Base-by-base conservation (phyloP, 1,140 invertebrate species). In the Macrotrachela quadricornifera region DNA sequence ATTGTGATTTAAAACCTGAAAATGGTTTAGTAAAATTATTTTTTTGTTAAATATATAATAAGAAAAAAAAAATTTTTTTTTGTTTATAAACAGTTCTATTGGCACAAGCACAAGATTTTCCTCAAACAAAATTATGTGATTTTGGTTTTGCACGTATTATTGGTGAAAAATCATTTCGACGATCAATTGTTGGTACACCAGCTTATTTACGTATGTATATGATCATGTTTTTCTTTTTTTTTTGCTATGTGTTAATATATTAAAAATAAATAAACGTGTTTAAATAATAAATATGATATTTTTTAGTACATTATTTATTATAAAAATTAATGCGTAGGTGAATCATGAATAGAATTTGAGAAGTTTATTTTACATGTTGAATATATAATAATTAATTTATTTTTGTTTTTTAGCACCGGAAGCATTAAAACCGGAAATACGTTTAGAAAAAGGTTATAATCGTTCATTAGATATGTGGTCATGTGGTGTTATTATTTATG, bases 391-490 rank as follows among this genome's bases (percentile, higher is more conserved):
- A n/a, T n/a, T n/a, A 16, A 30, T 16, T 64, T 70, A 71, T 57
- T 56, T 70, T 82, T 92, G 91, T n/a, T 91, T 92, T 0, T 88
- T 96, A 73, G 92, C 97, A 51, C 45, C 45, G 18, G 52, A 54
- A 30, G n/a, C 48, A 10, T 41, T 38, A 21, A 42, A 41, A 40
- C 95, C 94, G n/a, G n/a, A n/a, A n/a, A n/a, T n/a, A n/a, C n/a
- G n/a, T n/a, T n/a, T n/a, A n/a, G n/a, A n/a, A 68, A 96, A 96
- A 72, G 87, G 91, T 12, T 99, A 97, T 73, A 97, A 99, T 71
- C 75, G 91, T 17, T 94, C 87, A 0, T 71, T 99, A 58, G 92
- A 99, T 71, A 96, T 99, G 91, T 97, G 92, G 92, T 91, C 85
- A 61, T 88, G 95, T 49, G 92, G 92, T 18, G 92, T 97, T 0